A percentile compares a stretch with the other conserved stretches of the same genome.
Evolutionary conservation across 2,113 vertebrate species (phyloP).

Genomic region (Triplophysa siluroides): DNA sequence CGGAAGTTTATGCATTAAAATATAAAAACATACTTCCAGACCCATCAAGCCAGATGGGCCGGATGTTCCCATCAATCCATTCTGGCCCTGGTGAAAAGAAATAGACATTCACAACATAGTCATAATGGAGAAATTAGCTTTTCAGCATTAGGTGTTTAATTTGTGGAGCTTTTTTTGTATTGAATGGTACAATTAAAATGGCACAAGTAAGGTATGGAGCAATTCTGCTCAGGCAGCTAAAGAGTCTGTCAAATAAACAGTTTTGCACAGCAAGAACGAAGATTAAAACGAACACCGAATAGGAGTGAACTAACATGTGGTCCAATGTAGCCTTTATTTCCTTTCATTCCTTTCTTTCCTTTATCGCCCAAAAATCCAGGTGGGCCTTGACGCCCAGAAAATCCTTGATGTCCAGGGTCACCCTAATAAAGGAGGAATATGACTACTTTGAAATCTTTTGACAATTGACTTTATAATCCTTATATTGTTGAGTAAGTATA

Average conservation of each 20-base stretch:
- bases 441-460: not conserved
- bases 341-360: conserved; percentile 72
- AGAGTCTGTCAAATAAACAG: too few relatives aligned
- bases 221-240: too few relatives aligned
- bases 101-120: not conserved
- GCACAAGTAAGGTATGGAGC: too few relatives aligned
- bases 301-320: conserved; percentile 67
- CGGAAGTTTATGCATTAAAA: not conserved
- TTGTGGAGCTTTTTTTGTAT: too few relatives aligned
- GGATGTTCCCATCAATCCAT: conserved; percentile 67
- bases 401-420: conserved; percentile 63
- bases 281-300: too few relatives aligned
- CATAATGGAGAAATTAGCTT: too few relatives aligned
- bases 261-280: too few relatives aligned
- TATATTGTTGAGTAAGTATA: conserved; percentile 37
- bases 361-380: conserved; percentile 61
- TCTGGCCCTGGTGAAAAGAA: conserved; percentile 72
- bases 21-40: conserved; percentile 61
- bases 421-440: conserved; percentile 65
- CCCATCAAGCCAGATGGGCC: conserved; percentile 74
- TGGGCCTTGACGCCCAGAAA: conserved; percentile 61
- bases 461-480: not conserved
- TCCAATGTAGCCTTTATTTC: conserved; percentile 73
- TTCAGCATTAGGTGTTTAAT: too few relatives aligned
- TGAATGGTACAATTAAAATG: not conserved